These are phyloP conservation scores for Sinocyclocheilus grahami DNA, from an alignment of 2,113 vertebrate species.

Conservation along the genomic window DNA sequence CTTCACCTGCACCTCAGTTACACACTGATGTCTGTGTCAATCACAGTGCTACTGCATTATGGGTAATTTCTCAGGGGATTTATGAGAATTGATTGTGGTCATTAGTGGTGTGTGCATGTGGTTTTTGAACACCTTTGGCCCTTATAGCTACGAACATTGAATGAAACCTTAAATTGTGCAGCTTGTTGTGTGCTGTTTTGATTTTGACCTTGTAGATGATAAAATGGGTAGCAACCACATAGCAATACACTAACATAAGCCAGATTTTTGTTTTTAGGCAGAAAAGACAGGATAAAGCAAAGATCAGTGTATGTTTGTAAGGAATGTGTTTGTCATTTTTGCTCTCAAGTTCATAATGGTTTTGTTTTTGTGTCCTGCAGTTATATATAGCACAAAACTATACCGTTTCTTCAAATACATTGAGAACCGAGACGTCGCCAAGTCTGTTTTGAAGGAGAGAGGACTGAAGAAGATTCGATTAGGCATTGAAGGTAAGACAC, in stretches of 20 bases:
- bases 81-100: not conserved
- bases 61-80: not conserved
- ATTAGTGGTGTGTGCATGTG: constrained; percentile 11
- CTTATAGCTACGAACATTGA: not conserved
- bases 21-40: not conserved
- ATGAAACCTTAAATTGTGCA: not conserved
- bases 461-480: constrained; percentile 97
- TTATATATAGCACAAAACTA: constrained; percentile 98
- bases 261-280: not conserved
- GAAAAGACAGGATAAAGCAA: not conserved
- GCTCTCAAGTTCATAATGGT: constrained; percentile 7
- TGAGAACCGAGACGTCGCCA: constrained; percentile 97
- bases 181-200: not conserved
- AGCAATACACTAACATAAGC: not conserved
- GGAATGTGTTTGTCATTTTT: not conserved
- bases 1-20: constrained; percentile 6
- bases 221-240: not conserved
- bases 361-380: constrained; percentile 68
- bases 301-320: constrained; percentile 13
- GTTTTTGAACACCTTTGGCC: not conserved
- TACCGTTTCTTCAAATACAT: constrained; percentile 99
- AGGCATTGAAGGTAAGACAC: constrained; percentile 92
- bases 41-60: constrained; percentile 1
- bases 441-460: constrained; percentile 93
- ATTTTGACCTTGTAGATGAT: not conserved